These are phyloP conservation scores for Sylvicapra grimmia DNA, from an alignment of 2,113 vertebrate genomes.

Conservation along the genomic window DNA sequence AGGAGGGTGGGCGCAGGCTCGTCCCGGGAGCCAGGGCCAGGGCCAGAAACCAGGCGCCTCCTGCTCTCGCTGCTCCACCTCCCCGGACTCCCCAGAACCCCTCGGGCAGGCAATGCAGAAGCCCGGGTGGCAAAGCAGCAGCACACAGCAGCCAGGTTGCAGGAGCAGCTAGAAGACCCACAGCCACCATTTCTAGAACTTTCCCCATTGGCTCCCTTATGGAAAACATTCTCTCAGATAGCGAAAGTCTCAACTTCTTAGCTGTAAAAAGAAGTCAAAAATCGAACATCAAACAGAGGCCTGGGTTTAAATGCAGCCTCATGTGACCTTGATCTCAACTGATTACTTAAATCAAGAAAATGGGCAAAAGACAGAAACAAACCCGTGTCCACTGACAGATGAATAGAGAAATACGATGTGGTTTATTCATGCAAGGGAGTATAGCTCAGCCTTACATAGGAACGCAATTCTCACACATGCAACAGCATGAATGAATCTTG, in stretches of 20 bases:
- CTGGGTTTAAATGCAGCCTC: neutral
- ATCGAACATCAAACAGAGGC: neutral
- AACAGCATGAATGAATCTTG: neutral
- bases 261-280: neutral
- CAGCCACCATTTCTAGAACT: neutral
- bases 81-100: neutral
- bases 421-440: neutral
- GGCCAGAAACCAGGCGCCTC: neutral
- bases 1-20: no score
- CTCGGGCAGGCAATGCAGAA: neutral
- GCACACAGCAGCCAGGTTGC: neutral
- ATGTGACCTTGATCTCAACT: neutral
- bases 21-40: accelerated
- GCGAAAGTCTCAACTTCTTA: neutral
- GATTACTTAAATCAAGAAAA: neutral
- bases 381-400: neutral
- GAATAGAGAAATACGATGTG: neutral
- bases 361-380: neutral
- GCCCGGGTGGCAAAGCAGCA: neutral
- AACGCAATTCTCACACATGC: neutral
- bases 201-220: neutral
- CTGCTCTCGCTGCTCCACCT: neutral
- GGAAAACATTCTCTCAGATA: neutral
- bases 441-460: neutral
- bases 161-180: neutral